A percentile compares a stretch with the other conserved stretches of the same genome.
These are phyloP conservation scores for Heterocephalus glaber DNA, from an alignment of 2,113 vertebrate genomes.

Conservation along the genomic window DNA sequence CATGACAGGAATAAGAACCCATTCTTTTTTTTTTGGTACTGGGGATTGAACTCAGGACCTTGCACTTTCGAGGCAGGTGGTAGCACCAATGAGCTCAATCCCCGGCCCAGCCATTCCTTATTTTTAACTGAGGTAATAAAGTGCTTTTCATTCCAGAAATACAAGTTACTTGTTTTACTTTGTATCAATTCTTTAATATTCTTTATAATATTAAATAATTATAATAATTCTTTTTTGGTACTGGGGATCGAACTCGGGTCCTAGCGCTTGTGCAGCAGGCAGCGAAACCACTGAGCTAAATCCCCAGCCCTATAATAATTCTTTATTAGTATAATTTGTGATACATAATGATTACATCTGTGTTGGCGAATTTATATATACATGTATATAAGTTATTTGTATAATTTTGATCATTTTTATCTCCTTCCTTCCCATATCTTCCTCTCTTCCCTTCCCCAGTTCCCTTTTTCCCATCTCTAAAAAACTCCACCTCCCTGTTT, in stretches of 20 bases:
- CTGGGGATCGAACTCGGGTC: too few relatives aligned
- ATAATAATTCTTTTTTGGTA: too few relatives aligned
- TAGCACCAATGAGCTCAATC: too few relatives aligned
- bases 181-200: neutral
- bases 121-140: neutral
- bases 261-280: too few relatives aligned
- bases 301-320: too few relatives aligned
- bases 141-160: conserved; percentile 8
- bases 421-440: neutral
- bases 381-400: neutral
- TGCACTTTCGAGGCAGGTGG: too few relatives aligned
- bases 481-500: neutral
- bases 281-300: too few relatives aligned
- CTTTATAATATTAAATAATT: too few relatives aligned
- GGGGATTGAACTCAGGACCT: too few relatives aligned
- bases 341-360: neutral
- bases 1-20: neutral
- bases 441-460: neutral
- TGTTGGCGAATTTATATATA: neutral
- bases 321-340: neutral
- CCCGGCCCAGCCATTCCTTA: too few relatives aligned
- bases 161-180: neutral
- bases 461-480: neutral
- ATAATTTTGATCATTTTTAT: neutral
- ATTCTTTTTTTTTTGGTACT: neutral